A percentile compares a stretch with the other conserved stretches of the same genome.
phyloP scores from a whole-genome alignment of 2,113 vertebrate species.

The Xiphias gladius region DNA sequence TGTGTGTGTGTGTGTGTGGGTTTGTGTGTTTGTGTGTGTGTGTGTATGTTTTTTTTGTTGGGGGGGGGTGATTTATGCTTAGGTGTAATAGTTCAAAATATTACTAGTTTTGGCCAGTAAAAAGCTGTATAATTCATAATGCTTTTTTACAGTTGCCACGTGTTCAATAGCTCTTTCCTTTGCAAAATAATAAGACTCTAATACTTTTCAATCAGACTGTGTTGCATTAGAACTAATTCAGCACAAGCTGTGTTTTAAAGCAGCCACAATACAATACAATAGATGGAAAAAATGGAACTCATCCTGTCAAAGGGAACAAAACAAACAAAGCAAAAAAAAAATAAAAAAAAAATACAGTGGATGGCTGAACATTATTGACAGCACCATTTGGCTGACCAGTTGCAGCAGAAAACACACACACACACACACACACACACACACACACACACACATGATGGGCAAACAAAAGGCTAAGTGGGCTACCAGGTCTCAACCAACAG shows the following conservation, averaged over 20 bases:
- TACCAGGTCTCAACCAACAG: slow-evolving; percentile 67
- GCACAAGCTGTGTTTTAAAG: slow-evolving; percentile 48
- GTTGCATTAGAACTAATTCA: slow-evolving; percentile 23
- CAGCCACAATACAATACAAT: slow-evolving; percentile 31
- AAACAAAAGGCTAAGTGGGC: slow-evolving; percentile 73
- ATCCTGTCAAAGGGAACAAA: slow-evolving; percentile 44
- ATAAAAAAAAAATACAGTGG: slow-evolving; percentile 49
- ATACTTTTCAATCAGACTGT: slow-evolving; percentile 30
- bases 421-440: slow-evolving; percentile 1
- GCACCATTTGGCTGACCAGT: slow-evolving; percentile 72
- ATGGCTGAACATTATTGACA: slow-evolving; percentile 62
- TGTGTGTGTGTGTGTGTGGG: too few relatives aligned
- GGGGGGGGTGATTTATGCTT: not conserved
- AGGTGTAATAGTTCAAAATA: not conserved
- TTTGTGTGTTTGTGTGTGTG: too few relatives aligned
- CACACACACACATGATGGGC: slow-evolving; percentile 16
- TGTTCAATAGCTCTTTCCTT: slow-evolving; percentile 20
- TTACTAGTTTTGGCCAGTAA: not conserved
- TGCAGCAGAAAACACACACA: slow-evolving; percentile 21
- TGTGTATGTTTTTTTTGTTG: too few relatives aligned
- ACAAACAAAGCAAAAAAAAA: not conserved
- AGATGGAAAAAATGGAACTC: slow-evolving; percentile 35
- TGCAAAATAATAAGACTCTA: slow-evolving; percentile 27
- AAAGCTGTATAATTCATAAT: not conserved
- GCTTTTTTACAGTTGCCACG: not conserved